phyloP scores from a whole-genome alignment of 1,140 invertebrate species.

The Bombyx mandarina region DNA sequence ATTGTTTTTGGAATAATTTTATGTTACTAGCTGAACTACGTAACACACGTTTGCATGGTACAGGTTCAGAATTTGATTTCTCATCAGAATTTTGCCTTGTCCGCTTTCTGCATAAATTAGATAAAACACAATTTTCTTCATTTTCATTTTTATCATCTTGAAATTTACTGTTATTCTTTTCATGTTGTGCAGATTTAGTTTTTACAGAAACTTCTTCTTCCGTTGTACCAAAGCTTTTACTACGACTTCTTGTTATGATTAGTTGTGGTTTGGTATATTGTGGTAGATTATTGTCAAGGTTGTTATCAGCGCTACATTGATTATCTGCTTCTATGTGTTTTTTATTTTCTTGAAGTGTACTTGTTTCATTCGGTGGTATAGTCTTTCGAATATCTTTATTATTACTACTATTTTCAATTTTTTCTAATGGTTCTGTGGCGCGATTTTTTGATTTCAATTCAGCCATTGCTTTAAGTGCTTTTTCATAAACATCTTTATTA shows the following conservation, averaged over 20 bases:
- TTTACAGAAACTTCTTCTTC: neutral
- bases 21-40: conserved; percentile 24
- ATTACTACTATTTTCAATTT: neutral
- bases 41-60: conserved; percentile 30
- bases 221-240: conserved; percentile 4
- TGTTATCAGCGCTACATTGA: no score
- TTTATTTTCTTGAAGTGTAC: neutral
- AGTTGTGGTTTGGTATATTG: neutral
- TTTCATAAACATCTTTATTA: conserved; percentile 44
- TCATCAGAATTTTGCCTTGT: no score
- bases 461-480: conserved; percentile 42
- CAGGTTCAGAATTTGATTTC: neutral
- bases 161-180: neutral
- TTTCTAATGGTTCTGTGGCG: conserved; percentile 1
- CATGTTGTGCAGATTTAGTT: neutral
- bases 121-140: neutral
- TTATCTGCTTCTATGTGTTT: neutral
- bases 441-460: conserved; percentile 25
- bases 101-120: conserved; percentile 1
- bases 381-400: conserved; percentile 1
- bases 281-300: neutral
- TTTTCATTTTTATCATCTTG: neutral
- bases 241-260: conserved; percentile 21
- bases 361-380: neutral
- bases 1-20: neutral